Evolutionary conservation across 2,797 vertebrate genomes (phyloP), one percentile per base, ranked within the genome.

Genomic region (Rachycentron canadum): DNA sequence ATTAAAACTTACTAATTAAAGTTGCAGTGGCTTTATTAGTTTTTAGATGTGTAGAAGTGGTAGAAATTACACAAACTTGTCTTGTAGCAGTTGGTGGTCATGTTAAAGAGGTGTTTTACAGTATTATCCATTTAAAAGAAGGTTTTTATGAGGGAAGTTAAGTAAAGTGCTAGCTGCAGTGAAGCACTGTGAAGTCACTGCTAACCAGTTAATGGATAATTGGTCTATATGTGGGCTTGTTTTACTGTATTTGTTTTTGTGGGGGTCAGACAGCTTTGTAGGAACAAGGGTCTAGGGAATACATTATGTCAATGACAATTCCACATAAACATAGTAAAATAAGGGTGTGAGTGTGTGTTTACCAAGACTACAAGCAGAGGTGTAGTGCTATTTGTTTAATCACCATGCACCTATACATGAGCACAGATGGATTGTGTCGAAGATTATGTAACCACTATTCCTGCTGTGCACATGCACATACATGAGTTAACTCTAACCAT

Each of bases 111-210:
- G 19, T 30, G 28, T 47, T 79, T 68, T 55, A 73, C 32, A 41
- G 64, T 71, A 71, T 76, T 28, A 56, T 61, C 5, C 21, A 19
- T 65, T 79, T 65, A 82, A 43, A 12, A 63, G 52, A 59, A n/a
- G n/a, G 71, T 63, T 72, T 83, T 79, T 76, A 85, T 55, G 41
- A 73, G 62, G 65, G 36, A n/a, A 62, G 34, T 81, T 68, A 41
- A 73, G 66, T 52, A 55, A 60, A 83, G 61, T 2, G 25, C 61
- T 66, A 5, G 1, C 50, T 55, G 70, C 68, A 52, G 26, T 16
- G 47, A 68, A 28, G 59, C 64, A 55, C 41, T 77, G 53, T 81
- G 71, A 76, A 64, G 68, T 83, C 68, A 85, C 25, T 73, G 53
- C 52, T 61, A 40, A 56, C 10, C 64, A 53, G 58, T 23, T 21